Evolutionary conservation across 2,797 vertebrate genomes (phyloP).

Genomic region (Onychomys leucogaster): DNA sequence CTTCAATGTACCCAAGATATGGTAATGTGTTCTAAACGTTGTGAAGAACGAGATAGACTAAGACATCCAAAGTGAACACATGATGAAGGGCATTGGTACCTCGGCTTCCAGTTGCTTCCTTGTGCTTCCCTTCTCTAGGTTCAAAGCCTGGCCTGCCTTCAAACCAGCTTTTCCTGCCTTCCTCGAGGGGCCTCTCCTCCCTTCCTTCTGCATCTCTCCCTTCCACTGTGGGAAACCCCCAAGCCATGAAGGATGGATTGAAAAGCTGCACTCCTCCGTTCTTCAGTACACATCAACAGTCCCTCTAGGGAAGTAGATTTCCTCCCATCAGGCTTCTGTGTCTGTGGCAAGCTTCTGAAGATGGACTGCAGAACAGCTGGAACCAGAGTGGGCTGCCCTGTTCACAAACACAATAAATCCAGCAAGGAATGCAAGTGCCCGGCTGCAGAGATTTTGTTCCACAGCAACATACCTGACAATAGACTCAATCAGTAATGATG

Average conservation of each 20-base stretch:
- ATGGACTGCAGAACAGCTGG: slow-evolving; percentile 5
- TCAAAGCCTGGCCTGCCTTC: not conserved
- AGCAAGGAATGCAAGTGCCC: rapidly evolving
- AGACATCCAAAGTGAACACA: not conserved
- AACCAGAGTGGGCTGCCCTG: not conserved
- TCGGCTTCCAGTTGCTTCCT: not conserved
- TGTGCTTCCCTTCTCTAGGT: not conserved
- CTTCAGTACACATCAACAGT: slow-evolving; percentile 51
- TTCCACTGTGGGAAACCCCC: not conserved
- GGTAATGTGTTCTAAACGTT: not conserved
- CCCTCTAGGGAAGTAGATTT: slow-evolving; percentile 12
- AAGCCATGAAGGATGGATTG: not conserved
- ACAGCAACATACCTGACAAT: not conserved
- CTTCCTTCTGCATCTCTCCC: not conserved
- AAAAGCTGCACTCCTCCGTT: slow-evolving; percentile 4
- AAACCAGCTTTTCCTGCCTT: not conserved
- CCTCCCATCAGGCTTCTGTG: not conserved
- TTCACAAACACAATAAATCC: not conserved
- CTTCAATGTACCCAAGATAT: not conserved
- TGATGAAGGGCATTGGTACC: not conserved
- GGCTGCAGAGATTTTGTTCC: not conserved
- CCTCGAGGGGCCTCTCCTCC: not conserved
- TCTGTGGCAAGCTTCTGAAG: slow-evolving; percentile 33
- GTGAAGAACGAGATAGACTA: not conserved
- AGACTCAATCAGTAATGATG: not conserved